These are phyloP conservation scores for Mamestra configurata DNA, from an alignment of 1,140 invertebrate genomes.

Conservation along the genomic window DNA sequence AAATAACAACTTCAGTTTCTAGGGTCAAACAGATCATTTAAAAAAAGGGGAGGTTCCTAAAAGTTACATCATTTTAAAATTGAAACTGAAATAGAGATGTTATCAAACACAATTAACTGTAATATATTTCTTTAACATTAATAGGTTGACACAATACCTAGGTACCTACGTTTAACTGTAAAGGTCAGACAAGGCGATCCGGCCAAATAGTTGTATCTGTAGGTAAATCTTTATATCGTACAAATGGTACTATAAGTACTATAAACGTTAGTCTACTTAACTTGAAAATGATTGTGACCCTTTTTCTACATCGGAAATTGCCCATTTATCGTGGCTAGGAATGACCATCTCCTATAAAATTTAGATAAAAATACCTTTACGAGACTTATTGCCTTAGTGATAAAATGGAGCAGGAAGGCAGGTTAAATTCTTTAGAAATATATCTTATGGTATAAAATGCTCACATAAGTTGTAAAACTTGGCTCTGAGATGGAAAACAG, in stretches of 20 bases:
- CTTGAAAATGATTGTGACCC: not conserved
- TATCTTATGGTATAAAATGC: not conserved
- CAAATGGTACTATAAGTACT: conserved; percentile 15
- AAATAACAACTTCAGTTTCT: no score
- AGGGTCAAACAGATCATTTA: not conserved
- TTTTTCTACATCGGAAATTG: conserved; percentile 8
- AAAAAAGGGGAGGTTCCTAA: not conserved
- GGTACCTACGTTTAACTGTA: no score
- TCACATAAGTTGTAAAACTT: conserved; percentile 22
- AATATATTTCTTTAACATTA: not conserved
- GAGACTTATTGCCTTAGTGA: conserved; percentile 8
- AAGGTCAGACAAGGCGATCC: not conserved
- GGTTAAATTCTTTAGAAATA: not conserved
- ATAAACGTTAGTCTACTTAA: conserved; percentile 11
- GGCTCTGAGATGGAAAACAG: conserved; percentile 38
- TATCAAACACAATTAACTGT: not conserved
- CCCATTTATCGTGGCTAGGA: not conserved
- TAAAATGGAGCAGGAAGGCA: not conserved
- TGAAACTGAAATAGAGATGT: not conserved
- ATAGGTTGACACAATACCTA: not conserved
- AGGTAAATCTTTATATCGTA: not conserved
- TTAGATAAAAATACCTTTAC: conserved; percentile 21
- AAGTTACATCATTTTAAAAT: not conserved
- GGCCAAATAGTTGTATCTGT: not conserved
- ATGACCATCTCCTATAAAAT: not conserved